These are phyloP conservation scores for Sebastes oblongus DNA, from an alignment of 2,797 vertebrate species.

Conservation along the genomic window DNA sequence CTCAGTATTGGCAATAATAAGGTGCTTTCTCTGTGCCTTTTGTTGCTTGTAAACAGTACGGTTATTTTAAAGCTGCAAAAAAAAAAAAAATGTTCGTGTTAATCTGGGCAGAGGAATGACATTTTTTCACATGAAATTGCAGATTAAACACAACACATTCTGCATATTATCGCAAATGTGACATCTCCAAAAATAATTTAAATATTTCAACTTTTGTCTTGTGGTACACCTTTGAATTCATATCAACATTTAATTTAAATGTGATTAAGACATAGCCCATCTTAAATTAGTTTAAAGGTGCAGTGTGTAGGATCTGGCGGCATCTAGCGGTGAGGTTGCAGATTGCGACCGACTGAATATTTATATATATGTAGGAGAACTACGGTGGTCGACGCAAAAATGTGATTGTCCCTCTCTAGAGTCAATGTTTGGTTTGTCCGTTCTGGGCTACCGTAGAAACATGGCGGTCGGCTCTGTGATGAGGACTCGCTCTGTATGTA, in stretches of 20 bases:
- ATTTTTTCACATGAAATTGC: not conserved
- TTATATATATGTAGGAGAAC: too few relatives aligned
- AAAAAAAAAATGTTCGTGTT: too few relatives aligned
- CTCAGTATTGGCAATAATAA: not conserved
- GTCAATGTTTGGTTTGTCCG: too few relatives aligned
- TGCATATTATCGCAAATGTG: not conserved
- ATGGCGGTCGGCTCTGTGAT: too few relatives aligned
- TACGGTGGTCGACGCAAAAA: too few relatives aligned
- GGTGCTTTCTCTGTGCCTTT: not conserved
- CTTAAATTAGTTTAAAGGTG: not conserved
- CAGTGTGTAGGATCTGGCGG: fast-evolving
- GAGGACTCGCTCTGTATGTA: fast-evolving
- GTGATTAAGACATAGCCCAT: too few relatives aligned
- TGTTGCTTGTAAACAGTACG: not conserved
- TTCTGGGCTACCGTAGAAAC: too few relatives aligned
- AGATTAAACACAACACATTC: not conserved
- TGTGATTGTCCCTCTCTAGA: fast-evolving
- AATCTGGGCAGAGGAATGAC: not conserved
- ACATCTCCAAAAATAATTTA: not conserved
- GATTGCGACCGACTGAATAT: too few relatives aligned
- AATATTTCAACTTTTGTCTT: not conserved
- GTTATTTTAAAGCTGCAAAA: too few relatives aligned
- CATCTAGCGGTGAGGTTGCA: too few relatives aligned
- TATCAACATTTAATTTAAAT: too few relatives aligned
- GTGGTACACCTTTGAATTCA: not conserved